Conservation (phyloP, 2,797 vertebrate species). For the Acrossocheilus fasciatus region DNA sequence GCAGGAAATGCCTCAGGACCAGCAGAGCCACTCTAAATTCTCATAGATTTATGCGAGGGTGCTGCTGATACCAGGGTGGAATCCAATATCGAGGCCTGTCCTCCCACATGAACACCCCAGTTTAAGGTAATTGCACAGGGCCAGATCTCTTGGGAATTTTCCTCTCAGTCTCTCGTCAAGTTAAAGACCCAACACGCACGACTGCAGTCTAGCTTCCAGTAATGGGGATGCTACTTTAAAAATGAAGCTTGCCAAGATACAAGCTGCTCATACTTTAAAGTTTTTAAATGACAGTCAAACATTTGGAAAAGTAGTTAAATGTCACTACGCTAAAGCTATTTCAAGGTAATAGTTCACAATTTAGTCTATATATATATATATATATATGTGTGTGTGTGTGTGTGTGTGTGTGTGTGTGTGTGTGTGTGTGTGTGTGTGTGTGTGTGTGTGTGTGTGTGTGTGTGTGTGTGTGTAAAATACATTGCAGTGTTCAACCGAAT, state of each 20-base stretch:
- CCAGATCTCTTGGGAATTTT: constrained; percentile 33
- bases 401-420: too few species aligned
- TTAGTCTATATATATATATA: background rate
- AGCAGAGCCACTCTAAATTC: constrained; percentile 50
- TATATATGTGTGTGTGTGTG: too few species aligned
- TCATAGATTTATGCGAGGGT: constrained; percentile 53
- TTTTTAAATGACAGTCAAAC: background rate
- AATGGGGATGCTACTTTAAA: background rate
- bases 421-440: too few species aligned
- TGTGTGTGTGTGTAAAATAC: too few species aligned
- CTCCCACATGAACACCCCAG: constrained; percentile 38
- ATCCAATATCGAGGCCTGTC: constrained; percentile 42
- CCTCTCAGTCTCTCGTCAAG: constrained; percentile 9
- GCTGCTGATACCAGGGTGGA: constrained; percentile 45
- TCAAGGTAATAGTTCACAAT: background rate
- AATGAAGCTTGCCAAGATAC: background rate
- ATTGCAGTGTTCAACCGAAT: too few species aligned
- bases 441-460: too few species aligned
- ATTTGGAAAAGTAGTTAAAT: background rate
- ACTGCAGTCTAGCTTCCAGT: constrained; percentile 7
- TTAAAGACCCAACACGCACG: constrained; percentile 9
- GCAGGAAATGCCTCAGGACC: constrained; percentile 50
- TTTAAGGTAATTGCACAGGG: constrained; percentile 50
- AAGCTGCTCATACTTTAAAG: background rate
- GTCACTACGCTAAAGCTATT: background rate